These are phyloP conservation scores for Lordiphosa mommai DNA, from an alignment of 1,140 invertebrate genomes.

Conservation along the genomic window DNA sequence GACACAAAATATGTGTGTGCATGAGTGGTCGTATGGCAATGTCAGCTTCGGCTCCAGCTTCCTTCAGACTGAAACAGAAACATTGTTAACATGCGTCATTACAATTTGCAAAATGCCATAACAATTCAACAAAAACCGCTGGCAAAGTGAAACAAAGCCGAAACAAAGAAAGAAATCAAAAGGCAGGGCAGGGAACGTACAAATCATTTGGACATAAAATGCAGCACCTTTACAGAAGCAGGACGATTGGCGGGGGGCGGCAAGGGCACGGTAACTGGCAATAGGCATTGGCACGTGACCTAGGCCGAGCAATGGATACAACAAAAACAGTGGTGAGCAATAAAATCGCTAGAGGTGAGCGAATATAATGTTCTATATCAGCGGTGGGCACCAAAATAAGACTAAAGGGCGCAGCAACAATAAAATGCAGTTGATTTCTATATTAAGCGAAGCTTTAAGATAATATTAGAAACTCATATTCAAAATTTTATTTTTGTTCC, in stretches of 20 bases:
- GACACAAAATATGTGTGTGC: slow-evolving; percentile 30
- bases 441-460: too few relatives aligned
- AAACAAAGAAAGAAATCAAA: slow-evolving; percentile 58
- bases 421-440: too few relatives aligned
- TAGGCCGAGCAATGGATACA: slow-evolving; percentile 26
- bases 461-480: too few relatives aligned
- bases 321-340: slow-evolving; percentile 8
- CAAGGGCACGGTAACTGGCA: slow-evolving; percentile 5
- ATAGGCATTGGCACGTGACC: slow-evolving; percentile 59
- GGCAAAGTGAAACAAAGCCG: slow-evolving; percentile 14
- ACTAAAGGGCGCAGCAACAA: too few relatives aligned
- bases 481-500: too few relatives aligned
- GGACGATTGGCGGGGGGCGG: not conserved
- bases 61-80: slow-evolving; percentile 30
- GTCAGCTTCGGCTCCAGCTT: slow-evolving; percentile 5
- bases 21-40: slow-evolving; percentile 20
- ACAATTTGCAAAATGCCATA: slow-evolving; percentile 73
- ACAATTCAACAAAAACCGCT: slow-evolving; percentile 28
- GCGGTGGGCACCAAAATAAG: too few relatives aligned
- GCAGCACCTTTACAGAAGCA: slow-evolving; percentile 66
- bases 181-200: slow-evolving; percentile 56
- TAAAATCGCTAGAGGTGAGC: slow-evolving; percentile 18
- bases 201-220: slow-evolving; percentile 75
- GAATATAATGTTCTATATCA: not conserved
- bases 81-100: slow-evolving; percentile 79